A percentile compares a stretch with the other conserved stretches of the same genome.
Conservation (phyloP, 2,888 invertebrate species). For the Koerneria pararmatus region DNA sequence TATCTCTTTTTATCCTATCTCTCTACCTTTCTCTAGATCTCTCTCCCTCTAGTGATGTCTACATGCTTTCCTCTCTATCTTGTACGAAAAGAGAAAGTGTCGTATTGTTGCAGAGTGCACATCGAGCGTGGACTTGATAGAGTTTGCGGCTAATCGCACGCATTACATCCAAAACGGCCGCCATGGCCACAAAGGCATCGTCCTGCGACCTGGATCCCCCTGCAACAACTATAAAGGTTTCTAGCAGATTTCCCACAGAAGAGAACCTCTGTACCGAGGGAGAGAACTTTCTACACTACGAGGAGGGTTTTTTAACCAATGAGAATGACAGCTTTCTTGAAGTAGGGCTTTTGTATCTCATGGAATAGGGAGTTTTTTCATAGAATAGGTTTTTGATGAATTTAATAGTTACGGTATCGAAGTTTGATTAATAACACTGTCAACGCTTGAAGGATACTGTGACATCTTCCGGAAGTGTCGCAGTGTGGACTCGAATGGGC, state of each 20-base stretch:
- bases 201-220: conserved; percentile 84
- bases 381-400: not conserved
- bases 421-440: not conserved
- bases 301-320: not conserved
- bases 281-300: not conserved
- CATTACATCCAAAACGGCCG: conserved; percentile 45
- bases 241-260: too few relatives aligned
- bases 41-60: too few relatives aligned
- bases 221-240: conserved; percentile 85
- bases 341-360: not conserved
- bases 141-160: conserved; percentile 45
- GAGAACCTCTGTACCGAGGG: too few relatives aligned
- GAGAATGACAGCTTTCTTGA: not conserved
- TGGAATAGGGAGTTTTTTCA: not conserved
- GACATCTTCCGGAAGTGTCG: conserved; percentile 98
- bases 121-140: conserved; percentile 51
- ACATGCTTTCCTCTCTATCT: too few relatives aligned
- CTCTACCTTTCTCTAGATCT: too few relatives aligned
- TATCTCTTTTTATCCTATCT: too few relatives aligned
- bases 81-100: too few relatives aligned
- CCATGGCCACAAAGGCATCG: conserved; percentile 58
- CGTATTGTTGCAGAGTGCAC: conserved; percentile 49
- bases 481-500: conserved; percentile 96
- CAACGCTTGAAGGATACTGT: conserved; percentile 76
- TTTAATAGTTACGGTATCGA: not conserved